phyloP scores from a whole-genome alignment of 1,140 invertebrate genomes.

The Berghia stephanieae region DNA sequence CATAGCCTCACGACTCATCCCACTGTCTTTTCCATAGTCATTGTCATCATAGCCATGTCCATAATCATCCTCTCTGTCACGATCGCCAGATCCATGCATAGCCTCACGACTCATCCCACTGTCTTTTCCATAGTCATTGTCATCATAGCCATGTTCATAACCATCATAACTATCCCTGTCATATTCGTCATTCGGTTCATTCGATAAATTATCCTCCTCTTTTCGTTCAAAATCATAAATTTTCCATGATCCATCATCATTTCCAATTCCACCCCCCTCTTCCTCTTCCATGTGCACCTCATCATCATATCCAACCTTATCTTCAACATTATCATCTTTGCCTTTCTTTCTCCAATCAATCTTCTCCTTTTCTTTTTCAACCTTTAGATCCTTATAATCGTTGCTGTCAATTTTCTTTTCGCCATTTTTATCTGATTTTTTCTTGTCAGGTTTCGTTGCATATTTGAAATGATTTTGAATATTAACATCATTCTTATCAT shows the following conservation, averaged over 20 bases:
- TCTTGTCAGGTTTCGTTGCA: not conserved
- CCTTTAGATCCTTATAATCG: not conserved
- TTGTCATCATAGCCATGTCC: not conserved
- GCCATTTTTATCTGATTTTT: not conserved
- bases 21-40: not conserved
- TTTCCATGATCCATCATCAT: not conserved
- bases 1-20: not conserved
- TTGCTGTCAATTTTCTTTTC: not conserved
- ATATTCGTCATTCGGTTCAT: conserved; percentile 34
- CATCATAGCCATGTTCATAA: not conserved
- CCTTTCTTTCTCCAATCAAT: not conserved
- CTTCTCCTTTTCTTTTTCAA: not conserved
- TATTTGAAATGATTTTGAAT: not conserved
- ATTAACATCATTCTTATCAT: not conserved
- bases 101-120: not conserved
- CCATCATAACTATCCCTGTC: conserved; percentile 41
- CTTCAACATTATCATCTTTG: not conserved
- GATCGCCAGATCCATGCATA: not conserved
- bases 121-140: not conserved
- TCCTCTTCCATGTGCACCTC: not conserved
- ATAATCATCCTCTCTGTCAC: not conserved
- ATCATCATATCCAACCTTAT: not conserved
- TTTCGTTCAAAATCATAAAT: not conserved
- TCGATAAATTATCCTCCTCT: not conserved
- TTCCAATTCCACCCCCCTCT: not conserved